Conservation (phyloP, 2,888 invertebrate genomes). For the Ramazzottius varieornatus region DNA sequence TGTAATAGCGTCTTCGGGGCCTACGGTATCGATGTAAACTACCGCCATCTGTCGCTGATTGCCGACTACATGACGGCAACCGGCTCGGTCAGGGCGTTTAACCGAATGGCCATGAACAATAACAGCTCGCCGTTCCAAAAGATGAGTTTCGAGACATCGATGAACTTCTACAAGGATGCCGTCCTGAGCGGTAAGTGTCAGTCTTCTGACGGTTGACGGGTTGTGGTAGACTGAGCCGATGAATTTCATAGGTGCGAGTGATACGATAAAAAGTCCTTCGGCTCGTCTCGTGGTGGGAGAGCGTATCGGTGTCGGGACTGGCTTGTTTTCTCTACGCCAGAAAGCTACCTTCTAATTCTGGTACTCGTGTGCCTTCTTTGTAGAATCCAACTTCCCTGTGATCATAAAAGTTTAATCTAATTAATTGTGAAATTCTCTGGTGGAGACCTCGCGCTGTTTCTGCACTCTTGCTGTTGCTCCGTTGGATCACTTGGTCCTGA, state of each 20-base stretch:
- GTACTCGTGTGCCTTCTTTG: background rate
- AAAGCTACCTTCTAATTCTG: too few species aligned
- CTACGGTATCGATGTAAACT: conserved; percentile 83
- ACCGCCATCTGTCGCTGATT: conserved; percentile 64
- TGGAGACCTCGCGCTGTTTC: too few species aligned
- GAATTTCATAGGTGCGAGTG: conserved; percentile 32
- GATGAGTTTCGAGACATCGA: conserved; percentile 86
- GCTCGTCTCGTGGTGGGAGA: conserved; percentile 61
- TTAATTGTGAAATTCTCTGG: too few species aligned
- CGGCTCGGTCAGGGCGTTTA: conserved; percentile 65
- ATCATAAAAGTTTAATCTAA: too few species aligned
- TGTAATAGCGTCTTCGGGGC: conserved; percentile 65
- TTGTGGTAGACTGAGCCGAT: background rate
- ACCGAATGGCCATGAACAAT: conserved; percentile 60
- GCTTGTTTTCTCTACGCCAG: conserved; percentile 32
- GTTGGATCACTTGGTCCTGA: too few species aligned
- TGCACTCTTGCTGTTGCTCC: too few species aligned
- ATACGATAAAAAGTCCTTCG: conserved; percentile 53
- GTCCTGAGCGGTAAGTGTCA: conserved; percentile 32
- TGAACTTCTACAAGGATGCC: conserved; percentile 53
- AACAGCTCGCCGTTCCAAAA: conserved; percentile 83
- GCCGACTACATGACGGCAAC: conserved; percentile 95
- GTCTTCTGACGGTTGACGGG: background rate
- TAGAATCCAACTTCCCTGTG: too few species aligned
- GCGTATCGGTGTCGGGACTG: conserved; percentile 55